These are phyloP conservation scores for Melanogrammus aeglefinus DNA, from an alignment of 2,797 vertebrate genomes.

Conservation along the genomic window DNA sequence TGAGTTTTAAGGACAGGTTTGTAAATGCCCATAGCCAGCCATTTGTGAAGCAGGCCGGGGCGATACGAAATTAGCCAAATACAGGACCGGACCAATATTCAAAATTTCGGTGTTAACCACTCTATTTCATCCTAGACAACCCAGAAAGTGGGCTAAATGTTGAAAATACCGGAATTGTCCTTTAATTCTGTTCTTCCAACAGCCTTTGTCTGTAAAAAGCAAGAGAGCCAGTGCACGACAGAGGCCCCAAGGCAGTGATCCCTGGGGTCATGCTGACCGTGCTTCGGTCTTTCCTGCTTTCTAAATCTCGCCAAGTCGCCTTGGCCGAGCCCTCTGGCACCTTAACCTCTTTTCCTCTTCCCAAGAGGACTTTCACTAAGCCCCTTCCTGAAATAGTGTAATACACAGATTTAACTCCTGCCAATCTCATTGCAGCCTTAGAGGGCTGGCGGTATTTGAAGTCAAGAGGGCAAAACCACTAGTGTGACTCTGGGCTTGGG, in stretches of 20 bases:
- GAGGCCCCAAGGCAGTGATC: neutral
- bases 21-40: no score
- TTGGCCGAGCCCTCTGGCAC: slow-evolving; percentile 45
- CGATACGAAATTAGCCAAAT: no score
- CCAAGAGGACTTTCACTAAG: slow-evolving; percentile 61
- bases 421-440: slow-evolving; percentile 70
- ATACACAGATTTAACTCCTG: slow-evolving; percentile 70
- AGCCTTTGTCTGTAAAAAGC: neutral
- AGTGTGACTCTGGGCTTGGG: neutral
- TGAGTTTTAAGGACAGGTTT: no score
- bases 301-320: slow-evolving; percentile 43
- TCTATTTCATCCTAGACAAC: no score
- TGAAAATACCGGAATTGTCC: no score
- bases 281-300: neutral
- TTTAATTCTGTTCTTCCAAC: neutral
- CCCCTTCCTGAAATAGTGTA: slow-evolving; percentile 72
- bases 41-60: no score
- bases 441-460: slow-evolving; percentile 45
- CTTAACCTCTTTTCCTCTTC: slow-evolving; percentile 46
- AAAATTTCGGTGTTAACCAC: no score
- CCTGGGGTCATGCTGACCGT: slow-evolving; percentile 10
- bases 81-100: no score
- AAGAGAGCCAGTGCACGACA: neutral
- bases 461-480: slow-evolving; percentile 47
- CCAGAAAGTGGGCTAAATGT: no score